Base-by-base conservation (phyloP, 2,888 invertebrate genomes). In the Orthosia cruda region DNA sequence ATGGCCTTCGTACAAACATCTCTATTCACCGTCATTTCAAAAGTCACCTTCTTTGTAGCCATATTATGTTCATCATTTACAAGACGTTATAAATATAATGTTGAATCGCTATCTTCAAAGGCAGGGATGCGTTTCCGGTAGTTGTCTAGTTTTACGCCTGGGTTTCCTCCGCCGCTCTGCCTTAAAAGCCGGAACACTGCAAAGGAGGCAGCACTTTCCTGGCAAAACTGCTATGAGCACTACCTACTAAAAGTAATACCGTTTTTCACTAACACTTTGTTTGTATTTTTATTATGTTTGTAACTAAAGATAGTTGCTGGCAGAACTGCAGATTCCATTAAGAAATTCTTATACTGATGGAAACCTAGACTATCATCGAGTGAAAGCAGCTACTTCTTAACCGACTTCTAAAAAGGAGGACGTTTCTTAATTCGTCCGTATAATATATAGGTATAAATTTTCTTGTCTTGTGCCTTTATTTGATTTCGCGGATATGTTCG, bases 181-280 rank as follows among this genome's bases (percentile, higher is more conserved):
- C 45, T 52, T 77, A 74, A 74, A 74, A 74, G 69, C 74, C 77
- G 74, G 69, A 75, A 75, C 50, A 52, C 50, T 69, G 47, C 32
- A 59, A 58, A 18, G n/a, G 32, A 69, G 16, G 58, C n/a, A 47
- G 18, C 16, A 58, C 77, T 74, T 67, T 68, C 20, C 18, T 15
- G 4, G 13, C 7, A 16, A 50, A 52, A 5, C 18, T 32, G 18
- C 13, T 16, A 58, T 40, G 5, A 64, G 23, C 3, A 16, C 62
- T 26, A 15, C 3, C 20, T 11, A 12, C 15, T 47, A 55, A 18
- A 18, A 58, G 45, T 54, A 23, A 62, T 12, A 11, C 20, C 11
- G 20, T 16, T 47, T 26, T 40, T 40, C 15, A 45, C 13, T 13
- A 4, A 47, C 2, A 62, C 11, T 20, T 7, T 62, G 20, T 20